Conservation (phyloP, 2,888 invertebrate genomes). For the Nebria brevicollis region DNA sequence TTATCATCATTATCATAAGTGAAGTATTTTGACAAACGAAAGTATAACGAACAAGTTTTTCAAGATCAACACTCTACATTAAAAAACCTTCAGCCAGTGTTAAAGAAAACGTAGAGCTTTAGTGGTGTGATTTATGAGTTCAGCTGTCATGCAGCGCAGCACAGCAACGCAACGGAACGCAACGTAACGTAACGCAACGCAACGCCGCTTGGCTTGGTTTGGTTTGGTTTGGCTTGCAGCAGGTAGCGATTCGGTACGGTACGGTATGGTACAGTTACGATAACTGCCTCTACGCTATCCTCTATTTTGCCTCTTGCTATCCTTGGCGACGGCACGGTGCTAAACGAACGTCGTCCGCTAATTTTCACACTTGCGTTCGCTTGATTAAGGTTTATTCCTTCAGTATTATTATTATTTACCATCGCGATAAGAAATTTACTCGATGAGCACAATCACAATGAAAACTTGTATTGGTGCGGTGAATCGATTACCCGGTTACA, state of each 20-base stretch:
- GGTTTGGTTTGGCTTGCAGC: constrained; percentile 3
- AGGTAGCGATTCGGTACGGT: constrained; percentile 11
- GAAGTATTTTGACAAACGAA: background rate
- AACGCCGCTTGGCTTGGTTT: too few relatives aligned
- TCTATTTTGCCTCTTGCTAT: background rate
- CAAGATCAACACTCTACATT: constrained; percentile 14
- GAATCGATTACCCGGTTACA: constrained; percentile 21
- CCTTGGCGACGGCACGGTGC: background rate
- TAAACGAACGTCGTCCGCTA: background rate
- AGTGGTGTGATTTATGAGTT: constrained; percentile 16
- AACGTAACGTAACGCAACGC: too few relatives aligned
- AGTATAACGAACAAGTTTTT: background rate
- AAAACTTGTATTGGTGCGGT: constrained; percentile 19
- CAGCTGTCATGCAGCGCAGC: constrained; percentile 4
- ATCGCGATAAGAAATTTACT: background rate
- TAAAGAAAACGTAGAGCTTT: constrained; percentile 21
- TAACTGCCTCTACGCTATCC: background rate
- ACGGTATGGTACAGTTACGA: constrained; percentile 1
- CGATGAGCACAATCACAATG: background rate
- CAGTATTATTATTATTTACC: background rate
- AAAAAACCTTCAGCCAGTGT: constrained; percentile 13
- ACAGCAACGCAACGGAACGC: too few relatives aligned
- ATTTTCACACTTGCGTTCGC: constrained; percentile 7
- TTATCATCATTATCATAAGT: background rate
- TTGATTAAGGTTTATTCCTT: constrained; percentile 10